Conservation (phyloP, 2,797 vertebrate species). For the Phylloscopus collybita region DNA sequence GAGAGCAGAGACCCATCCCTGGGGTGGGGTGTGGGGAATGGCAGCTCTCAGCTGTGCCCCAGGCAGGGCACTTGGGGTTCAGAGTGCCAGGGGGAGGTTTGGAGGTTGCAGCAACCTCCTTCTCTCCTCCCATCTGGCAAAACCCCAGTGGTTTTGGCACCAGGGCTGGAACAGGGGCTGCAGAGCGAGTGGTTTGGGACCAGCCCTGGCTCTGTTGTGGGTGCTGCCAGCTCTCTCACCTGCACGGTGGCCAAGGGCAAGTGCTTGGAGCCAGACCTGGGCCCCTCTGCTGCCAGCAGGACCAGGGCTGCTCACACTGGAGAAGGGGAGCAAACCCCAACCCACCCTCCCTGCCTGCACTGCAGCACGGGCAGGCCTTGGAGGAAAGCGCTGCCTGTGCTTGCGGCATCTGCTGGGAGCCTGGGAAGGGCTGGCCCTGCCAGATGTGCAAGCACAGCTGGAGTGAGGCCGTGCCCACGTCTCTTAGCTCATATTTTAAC, state of each 20-base stretch:
- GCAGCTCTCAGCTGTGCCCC: neutral
- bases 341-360: neutral
- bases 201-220: neutral
- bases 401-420: neutral
- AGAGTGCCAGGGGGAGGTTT: neutral
- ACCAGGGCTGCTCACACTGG: neutral
- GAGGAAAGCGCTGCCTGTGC: neutral
- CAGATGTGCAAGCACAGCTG: conserved; percentile 32
- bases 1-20: neutral
- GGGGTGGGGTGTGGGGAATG: neutral
- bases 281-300: neutral
- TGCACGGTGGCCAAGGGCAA: neutral
- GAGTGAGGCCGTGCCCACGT: fast-evolving
- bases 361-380: neutral
- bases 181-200: neutral
- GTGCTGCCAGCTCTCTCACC: neutral
- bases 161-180: neutral
- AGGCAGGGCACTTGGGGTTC: neutral
- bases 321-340: neutral
- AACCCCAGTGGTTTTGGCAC: fast-evolving
- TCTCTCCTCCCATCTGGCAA: neutral
- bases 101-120: neutral
- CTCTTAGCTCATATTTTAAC: neutral
- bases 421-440: neutral
- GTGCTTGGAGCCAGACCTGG: neutral